Conservation (phyloP, 2,113 vertebrate genomes). For the Gobiocypris rarus region DNA sequence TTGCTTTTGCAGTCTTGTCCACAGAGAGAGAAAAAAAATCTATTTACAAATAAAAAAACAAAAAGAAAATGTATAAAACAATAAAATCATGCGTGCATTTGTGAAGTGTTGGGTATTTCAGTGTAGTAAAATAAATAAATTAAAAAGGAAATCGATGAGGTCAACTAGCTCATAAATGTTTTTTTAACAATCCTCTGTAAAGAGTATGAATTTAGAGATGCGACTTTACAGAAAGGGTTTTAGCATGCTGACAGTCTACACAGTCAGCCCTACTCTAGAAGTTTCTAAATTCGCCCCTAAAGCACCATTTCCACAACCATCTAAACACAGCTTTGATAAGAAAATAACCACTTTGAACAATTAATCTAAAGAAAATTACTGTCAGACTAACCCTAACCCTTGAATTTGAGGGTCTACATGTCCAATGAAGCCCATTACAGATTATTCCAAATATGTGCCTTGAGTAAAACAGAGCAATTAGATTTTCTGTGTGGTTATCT, state of each 20-base stretch:
- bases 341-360: not conserved
- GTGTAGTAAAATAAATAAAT: not conserved
- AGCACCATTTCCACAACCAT: not conserved
- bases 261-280: not conserved
- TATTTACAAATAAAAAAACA: not conserved
- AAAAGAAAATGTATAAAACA: not conserved
- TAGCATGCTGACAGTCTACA: constrained; percentile 1
- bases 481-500: constrained; percentile 61
- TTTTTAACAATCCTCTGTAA: not conserved
- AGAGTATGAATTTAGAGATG: not conserved
- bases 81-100: not conserved
- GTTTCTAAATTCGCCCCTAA: constrained; percentile 8
- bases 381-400: not conserved
- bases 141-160: not conserved
- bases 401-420: constrained; percentile 10
- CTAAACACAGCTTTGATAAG: not conserved
- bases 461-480: constrained; percentile 60
- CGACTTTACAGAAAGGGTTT: not conserved
- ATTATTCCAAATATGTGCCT: constrained; percentile 41
- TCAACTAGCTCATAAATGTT: not conserved
- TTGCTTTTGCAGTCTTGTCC: not conserved
- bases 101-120: not conserved
- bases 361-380: not conserved
- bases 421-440: constrained; percentile 9
- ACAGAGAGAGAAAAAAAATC: not conserved